Evolutionary conservation across 2,113 vertebrate species (phyloP).

Genomic region (Thermophis baileyi): DNA sequence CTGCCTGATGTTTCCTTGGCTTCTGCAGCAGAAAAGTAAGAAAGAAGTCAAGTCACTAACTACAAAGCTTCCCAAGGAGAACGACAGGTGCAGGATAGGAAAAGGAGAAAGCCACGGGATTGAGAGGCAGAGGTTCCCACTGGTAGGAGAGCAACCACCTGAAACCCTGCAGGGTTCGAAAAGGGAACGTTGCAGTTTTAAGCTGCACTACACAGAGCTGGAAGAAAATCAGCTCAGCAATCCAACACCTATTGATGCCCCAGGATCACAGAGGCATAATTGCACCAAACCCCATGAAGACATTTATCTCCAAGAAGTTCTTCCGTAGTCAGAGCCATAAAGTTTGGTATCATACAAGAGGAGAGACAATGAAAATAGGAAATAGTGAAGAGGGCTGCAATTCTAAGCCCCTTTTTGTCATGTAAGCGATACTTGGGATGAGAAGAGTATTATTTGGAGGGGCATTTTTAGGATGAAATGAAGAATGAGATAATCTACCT

Average conservation of each 20-base stretch:
- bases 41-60: background rate
- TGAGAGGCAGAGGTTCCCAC: background rate
- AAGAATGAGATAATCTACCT: background rate
- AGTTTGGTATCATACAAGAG: background rate
- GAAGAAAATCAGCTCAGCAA: background rate
- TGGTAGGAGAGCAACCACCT: background rate
- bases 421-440: background rate
- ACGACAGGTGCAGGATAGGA: background rate
- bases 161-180: background rate
- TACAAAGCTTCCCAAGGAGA: background rate
- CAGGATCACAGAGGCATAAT: background rate
- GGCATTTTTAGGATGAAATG: background rate
- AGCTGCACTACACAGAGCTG: background rate
- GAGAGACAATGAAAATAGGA: background rate
- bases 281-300: background rate
- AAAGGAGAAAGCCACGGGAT: background rate
- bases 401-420: constrained; percentile 34
- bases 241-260: background rate
- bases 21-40: background rate
- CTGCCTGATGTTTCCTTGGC: background rate
- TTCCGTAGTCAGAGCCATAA: background rate
- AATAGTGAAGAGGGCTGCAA: background rate
- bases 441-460: constrained; percentile 1
- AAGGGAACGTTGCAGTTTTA: background rate
- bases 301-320: background rate